Conservation (phyloP, 2,888 invertebrate species). For the Chouioia cunea region DNA sequence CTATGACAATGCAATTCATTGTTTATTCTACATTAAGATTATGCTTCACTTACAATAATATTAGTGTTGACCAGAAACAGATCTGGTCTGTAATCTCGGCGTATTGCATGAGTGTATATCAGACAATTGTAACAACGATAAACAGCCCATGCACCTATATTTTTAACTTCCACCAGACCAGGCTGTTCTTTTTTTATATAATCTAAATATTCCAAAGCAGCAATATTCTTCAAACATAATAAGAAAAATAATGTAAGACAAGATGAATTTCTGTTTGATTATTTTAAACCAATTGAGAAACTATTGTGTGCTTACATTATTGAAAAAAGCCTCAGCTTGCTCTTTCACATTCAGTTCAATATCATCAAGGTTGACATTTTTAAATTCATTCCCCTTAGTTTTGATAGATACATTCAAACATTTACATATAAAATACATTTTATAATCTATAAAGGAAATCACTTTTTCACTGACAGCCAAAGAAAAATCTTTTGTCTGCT, state of each 20-base stretch:
- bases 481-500: too few species aligned
- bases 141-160: slow-evolving; percentile 74
- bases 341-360: slow-evolving; percentile 73
- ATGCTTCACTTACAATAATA: slow-evolving; percentile 72
- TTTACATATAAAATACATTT: slow-evolving; percentile 75
- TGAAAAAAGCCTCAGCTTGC: slow-evolving; percentile 77
- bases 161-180: slow-evolving; percentile 72
- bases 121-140: slow-evolving; percentile 77
- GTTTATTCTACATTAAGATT: background rate
- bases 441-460: slow-evolving; percentile 33
- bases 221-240: slow-evolving; percentile 68
- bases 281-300: background rate
- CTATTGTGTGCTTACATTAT: slow-evolving; percentile 71
- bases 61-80: slow-evolving; percentile 72
- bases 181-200: slow-evolving; percentile 73
- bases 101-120: slow-evolving; percentile 75
- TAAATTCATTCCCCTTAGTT: slow-evolving; percentile 73
- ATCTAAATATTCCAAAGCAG: slow-evolving; percentile 70
- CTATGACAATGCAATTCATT: slow-evolving; percentile 50
- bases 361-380: slow-evolving; percentile 72
- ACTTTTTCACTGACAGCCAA: slow-evolving; percentile 2
- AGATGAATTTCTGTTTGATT: background rate
- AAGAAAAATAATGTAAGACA: slow-evolving; percentile 9
- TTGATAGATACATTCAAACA: slow-evolving; percentile 81
- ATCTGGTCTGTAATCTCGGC: slow-evolving; percentile 71